Evolutionary conservation across 2,797 vertebrate species (phyloP).

Genomic region (Sorex maritimensis): DNA sequence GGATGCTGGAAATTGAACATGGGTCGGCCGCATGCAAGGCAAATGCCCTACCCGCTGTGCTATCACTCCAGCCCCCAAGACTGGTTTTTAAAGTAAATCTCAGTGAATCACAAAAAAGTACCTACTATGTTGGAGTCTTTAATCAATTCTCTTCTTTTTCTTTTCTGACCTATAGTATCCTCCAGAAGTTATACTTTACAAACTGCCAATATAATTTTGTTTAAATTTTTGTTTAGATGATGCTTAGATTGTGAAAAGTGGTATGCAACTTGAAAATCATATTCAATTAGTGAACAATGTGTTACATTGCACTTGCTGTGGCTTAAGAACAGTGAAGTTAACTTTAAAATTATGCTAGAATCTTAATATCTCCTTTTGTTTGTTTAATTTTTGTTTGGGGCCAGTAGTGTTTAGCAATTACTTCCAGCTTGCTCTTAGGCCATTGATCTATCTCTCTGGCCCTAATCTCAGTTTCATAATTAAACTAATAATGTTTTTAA

Average conservation of each 20-base stretch:
- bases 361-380: too few species aligned
- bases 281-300: not conserved
- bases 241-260: not conserved
- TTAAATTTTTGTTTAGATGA: not conserved
- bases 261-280: not conserved
- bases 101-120: not conserved
- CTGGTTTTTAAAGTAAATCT: constrained; percentile 7
- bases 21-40: too few species aligned
- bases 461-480: not conserved
- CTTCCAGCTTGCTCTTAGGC: too few species aligned
- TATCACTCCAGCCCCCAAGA: not conserved
- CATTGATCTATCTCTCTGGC: not conserved
- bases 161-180: constrained; percentile 38
- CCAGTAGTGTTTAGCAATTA: too few species aligned
- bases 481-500: constrained; percentile 30
- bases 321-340: not conserved
- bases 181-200: constrained; percentile 47
- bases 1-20: too few species aligned
- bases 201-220: not conserved
- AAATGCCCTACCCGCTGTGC: too few species aligned
- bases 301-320: not conserved
- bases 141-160: not conserved
- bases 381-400: too few species aligned
- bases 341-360: constrained; percentile 58
- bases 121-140: not conserved